These are phyloP conservation scores for Neomicropteryx cornuta DNA, from an alignment of 1,140 invertebrate species.

Conservation along the genomic window DNA sequence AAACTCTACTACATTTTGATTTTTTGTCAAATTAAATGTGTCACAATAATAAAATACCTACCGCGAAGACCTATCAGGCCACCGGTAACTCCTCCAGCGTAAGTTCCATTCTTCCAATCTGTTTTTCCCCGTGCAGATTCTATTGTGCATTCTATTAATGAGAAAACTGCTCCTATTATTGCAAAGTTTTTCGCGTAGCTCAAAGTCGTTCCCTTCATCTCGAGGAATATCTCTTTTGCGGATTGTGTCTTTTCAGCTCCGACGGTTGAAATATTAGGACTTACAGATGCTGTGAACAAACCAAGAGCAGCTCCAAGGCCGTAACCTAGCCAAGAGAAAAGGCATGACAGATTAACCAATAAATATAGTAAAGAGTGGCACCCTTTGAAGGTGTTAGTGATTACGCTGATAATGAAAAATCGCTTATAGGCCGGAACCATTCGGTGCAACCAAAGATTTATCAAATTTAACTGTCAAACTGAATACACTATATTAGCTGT, in stretches of 20 bases:
- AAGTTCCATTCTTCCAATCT: conserved; percentile 94
- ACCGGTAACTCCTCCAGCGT: conserved; percentile 87
- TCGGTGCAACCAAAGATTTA: no score
- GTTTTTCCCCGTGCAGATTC: conserved; percentile 87
- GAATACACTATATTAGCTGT: conserved; percentile 5
- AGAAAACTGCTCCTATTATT: conserved; percentile 84
- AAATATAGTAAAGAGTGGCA: no score
- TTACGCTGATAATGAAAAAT: neutral
- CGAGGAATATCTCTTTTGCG: conserved; percentile 70
- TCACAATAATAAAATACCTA: conserved; percentile 25
- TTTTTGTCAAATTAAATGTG: neutral
- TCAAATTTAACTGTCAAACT: conserved; percentile 10
- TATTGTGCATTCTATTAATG: conserved; percentile 84
- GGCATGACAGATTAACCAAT: conserved; percentile 1
- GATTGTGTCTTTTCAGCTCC: conserved; percentile 73
- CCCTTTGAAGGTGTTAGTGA: conserved; percentile 1
- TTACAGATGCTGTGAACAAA: conserved; percentile 90
- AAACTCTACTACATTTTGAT: neutral
- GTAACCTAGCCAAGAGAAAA: conserved; percentile 56
- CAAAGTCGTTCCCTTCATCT: conserved; percentile 85
- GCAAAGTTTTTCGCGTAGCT: conserved; percentile 98
- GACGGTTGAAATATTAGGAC: conserved; percentile 66
- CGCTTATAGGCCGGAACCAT: no score
- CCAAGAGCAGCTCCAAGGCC: conserved; percentile 89
- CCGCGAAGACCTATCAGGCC: conserved; percentile 91